A percentile compares a stretch with the other conserved stretches of the same genome.
These are phyloP conservation scores for Fopius arisanus DNA, from an alignment of 1,140 invertebrate species.

Conservation along the genomic window DNA sequence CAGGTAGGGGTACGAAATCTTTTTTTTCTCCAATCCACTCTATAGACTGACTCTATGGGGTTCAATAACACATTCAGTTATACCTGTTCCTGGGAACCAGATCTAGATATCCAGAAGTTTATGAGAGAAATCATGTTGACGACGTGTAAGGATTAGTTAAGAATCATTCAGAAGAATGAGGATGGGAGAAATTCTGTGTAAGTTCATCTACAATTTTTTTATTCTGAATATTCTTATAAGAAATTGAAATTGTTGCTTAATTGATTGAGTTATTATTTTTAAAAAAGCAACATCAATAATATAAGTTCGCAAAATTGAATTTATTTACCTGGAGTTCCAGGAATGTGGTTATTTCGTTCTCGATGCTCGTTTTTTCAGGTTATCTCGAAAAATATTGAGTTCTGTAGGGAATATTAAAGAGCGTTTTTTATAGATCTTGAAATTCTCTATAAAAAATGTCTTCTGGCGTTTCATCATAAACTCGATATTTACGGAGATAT, in stretches of 20 bases:
- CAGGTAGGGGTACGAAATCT: slow-evolving; percentile 6
- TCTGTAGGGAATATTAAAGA: too few species aligned
- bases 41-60: slow-evolving; percentile 4
- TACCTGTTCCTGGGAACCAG: slow-evolving; percentile 14
- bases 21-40: not conserved
- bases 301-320: too few species aligned
- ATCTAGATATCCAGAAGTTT: slow-evolving; percentile 4
- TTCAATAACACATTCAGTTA: slow-evolving; percentile 7
- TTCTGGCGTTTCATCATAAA: not conserved
- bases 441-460: too few species aligned
- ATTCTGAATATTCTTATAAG: too few species aligned
- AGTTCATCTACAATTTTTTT: not conserved
- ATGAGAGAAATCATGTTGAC: not conserved
- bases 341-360: too few species aligned
- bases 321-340: too few species aligned
- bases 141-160: not conserved
- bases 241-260: too few species aligned
- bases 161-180: not conserved
- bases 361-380: too few species aligned
- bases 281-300: too few species aligned
- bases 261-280: too few species aligned
- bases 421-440: too few species aligned
- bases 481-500: slow-evolving; percentile 50
- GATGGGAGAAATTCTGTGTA: not conserved
- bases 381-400: too few species aligned